Base-by-base conservation (phyloP, 1,140 invertebrate species). In the Platyura marginata region DNA sequence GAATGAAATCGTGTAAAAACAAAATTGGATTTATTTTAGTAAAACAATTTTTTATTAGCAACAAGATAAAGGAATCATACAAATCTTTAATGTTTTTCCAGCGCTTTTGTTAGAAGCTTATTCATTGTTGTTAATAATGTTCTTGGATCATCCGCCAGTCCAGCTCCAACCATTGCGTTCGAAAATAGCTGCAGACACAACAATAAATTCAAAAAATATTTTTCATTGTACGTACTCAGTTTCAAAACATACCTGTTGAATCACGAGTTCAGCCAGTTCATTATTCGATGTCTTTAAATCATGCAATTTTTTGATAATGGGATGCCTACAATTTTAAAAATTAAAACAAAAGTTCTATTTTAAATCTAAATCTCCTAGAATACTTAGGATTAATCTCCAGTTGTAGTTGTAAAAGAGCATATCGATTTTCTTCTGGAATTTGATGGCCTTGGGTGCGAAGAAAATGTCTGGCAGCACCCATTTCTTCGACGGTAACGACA, bases 111-210 rank as follows among this genome's bases (percentile, higher is more conserved):
- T 32, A 98, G 61, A 19, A 98, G 66, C 51, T 86, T 77, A 63
- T 95, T 96, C 63, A 97, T 79, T 25, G 81, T 75, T 9, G 72
- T 73, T 8, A 96, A 65, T 41, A 95, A 66, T 47, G 76, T 74
- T 46, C 89, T 69, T 0, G 93, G 83, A 68, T 97, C 92, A 57
- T 93, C 84, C 1, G 93, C 72, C n/a, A 98, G 66, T 9, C 93
- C 93, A 36, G 93, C 92, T 18, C 80, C 79, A 4, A 96, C 82
- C 87, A 97, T 90, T 1, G 91, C 87, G 66, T 94, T 93, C 35
- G 79, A 78, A 57, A 93, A 95, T 10, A 98, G 57, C 79, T 38
- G 36, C 3, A 29, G n/a, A n/a, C n/a, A n/a, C n/a, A n/a, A n/a
- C n/a, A n/a, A n/a, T n/a, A n/a, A n/a, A n/a, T n/a, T n/a, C n/a